Evolutionary conservation across 2,797 vertebrate genomes (phyloP).

Genomic region (Cynodonichthys magdalenae): DNA sequence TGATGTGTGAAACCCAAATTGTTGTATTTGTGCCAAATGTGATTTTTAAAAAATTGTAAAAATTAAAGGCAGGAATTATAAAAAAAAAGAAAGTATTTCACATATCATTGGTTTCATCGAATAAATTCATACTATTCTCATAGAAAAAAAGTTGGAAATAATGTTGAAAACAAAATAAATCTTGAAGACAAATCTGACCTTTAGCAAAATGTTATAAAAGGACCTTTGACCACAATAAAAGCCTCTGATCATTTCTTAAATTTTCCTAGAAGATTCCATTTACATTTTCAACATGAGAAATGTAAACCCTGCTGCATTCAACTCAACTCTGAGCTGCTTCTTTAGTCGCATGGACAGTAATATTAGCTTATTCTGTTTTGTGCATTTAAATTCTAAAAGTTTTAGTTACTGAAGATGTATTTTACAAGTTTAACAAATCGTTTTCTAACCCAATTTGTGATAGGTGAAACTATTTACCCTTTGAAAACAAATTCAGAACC

Average conservation of each 20-base stretch:
- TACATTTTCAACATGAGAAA: too few relatives aligned
- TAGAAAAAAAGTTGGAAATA: not conserved
- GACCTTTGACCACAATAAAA: not conserved
- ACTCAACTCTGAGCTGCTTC: too few relatives aligned
- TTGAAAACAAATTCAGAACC: slow-evolving; percentile 7
- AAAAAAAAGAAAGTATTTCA: too few relatives aligned
- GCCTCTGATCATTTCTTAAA: not conserved
- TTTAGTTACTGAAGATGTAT: too few relatives aligned
- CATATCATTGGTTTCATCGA: too few relatives aligned
- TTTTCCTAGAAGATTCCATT: not conserved
- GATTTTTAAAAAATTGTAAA: not conserved
- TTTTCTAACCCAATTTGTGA: too few relatives aligned
- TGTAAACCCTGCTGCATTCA: too few relatives aligned
- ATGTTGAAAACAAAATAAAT: not conserved
- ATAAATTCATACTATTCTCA: not conserved
- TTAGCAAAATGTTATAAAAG: not conserved
- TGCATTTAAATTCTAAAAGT: too few relatives aligned
- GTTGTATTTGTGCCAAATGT: not conserved
- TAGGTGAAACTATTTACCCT: slow-evolving; percentile 17
- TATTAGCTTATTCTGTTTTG: too few relatives aligned
- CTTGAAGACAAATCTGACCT: not conserved
- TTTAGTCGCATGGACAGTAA: too few relatives aligned
- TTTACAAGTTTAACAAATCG: too few relatives aligned
- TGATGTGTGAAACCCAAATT: not conserved
- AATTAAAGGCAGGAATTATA: too few relatives aligned